Evolutionary conservation across 1,140 invertebrate species (phyloP).

Genomic region (Drosophila melanogaster): Release_6_plus_ISO1_MT NT_033777.3:26243001-26243500

Average conservation of each 20-base stretch:
- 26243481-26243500: conserved; percentile 20
- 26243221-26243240: conserved; percentile 42
- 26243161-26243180: conserved; percentile 29
- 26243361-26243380: conserved; percentile 5
- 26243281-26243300: conserved; percentile 34
- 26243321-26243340: conserved; percentile 66
- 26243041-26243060: conserved; percentile 8
- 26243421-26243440: conserved; percentile 45
- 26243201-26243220: conserved; percentile 36
- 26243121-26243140: conserved; percentile 19
- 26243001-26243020: conserved; percentile 46
- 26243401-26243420: conserved; percentile 47
- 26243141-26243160: conserved; percentile 29
- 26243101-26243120: conserved; percentile 51
- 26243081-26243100: conserved; percentile 35
- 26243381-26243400: conserved; percentile 41
- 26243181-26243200: conserved; percentile 33
- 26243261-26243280: conserved; percentile 41
- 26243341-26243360: conserved; percentile 65
- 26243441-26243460: conserved; percentile 29
- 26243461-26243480: conserved; percentile 58
- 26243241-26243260: conserved; percentile 36
- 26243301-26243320: conserved; percentile 63
- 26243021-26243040: conserved; percentile 53
- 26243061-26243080: conserved; percentile 30